Percentiles rank a stretch among this genome's conserved stretches.
These are phyloP conservation scores for Dendroctonus valens DNA, from an alignment of 1,140 invertebrate species.

Conservation along the genomic window DNA sequence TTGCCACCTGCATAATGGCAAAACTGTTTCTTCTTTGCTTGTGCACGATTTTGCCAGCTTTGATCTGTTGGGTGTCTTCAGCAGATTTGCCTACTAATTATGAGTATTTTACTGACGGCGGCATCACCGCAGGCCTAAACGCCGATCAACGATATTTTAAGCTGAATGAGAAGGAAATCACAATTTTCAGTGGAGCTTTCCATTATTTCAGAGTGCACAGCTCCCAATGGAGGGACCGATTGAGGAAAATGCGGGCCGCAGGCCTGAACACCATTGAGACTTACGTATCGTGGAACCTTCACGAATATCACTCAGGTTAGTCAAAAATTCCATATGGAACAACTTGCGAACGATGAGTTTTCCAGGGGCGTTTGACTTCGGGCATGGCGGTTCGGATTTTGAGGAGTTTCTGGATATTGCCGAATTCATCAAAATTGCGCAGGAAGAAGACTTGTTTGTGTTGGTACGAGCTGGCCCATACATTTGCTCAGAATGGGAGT, in stretches of 20 bases:
- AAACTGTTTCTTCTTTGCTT: too few relatives aligned
- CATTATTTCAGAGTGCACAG: slow-evolving; percentile 89
- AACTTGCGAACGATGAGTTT: slow-evolving; percentile 60
- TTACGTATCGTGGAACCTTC: slow-evolving; percentile 93
- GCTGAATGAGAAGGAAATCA: slow-evolving; percentile 45
- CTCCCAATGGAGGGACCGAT: slow-evolving; percentile 50
- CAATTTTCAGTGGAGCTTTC: slow-evolving; percentile 67
- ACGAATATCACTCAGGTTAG: slow-evolving; percentile 62
- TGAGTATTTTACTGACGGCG: slow-evolving; percentile 44
- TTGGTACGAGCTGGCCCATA: slow-evolving; percentile 89
- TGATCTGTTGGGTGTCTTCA: background rate
- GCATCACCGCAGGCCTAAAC: slow-evolving; percentile 40
- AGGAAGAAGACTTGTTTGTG: slow-evolving; percentile 78
- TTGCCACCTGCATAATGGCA: too few relatives aligned
- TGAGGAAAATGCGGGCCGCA: slow-evolving; percentile 44
- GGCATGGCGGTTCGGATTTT: slow-evolving; percentile 76
- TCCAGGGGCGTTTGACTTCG: slow-evolving; percentile 61
- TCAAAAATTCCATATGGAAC: background rate
- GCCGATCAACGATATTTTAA: slow-evolving; percentile 42
- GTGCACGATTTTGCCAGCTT: too few relatives aligned
- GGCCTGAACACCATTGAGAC: slow-evolving; percentile 89
- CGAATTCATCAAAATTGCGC: slow-evolving; percentile 73
- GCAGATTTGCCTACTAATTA: slow-evolving; percentile 41
- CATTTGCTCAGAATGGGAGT: slow-evolving; percentile 84
- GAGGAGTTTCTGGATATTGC: slow-evolving; percentile 54